These are phyloP conservation scores for Leptinotarsa lineolata DNA, from an alignment of 1,140 invertebrate genomes.

Conservation along the genomic window DNA sequence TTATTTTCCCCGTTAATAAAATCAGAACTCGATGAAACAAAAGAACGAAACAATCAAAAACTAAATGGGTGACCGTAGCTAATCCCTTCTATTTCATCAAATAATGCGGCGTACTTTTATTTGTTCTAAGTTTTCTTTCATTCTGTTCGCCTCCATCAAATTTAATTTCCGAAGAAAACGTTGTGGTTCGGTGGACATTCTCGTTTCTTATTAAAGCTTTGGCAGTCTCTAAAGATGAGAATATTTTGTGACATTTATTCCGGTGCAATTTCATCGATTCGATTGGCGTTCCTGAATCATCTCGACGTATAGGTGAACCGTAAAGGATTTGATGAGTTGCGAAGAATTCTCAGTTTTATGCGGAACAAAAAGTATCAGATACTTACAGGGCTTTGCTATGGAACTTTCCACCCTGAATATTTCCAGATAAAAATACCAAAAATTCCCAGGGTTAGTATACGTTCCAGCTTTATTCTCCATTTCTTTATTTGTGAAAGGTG, in stretches of 20 bases:
- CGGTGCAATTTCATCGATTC: neutral
- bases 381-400: too few species aligned
- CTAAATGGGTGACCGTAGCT: neutral
- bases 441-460: too few species aligned
- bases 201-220: neutral
- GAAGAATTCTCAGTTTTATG: too few species aligned
- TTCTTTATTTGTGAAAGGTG: too few species aligned
- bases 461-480: too few species aligned
- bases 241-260: conserved; percentile 1
- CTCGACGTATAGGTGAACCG: too few species aligned
- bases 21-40: neutral
- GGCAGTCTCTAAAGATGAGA: neutral
- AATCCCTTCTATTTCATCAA: neutral
- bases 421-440: too few species aligned
- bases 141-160: conserved; percentile 1
- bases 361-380: too few species aligned
- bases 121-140: conserved; percentile 3
- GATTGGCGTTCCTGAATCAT: neutral
- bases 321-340: too few species aligned
- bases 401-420: too few species aligned
- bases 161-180: neutral
- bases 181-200: conserved; percentile 5
- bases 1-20: neutral
- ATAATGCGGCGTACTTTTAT: neutral
- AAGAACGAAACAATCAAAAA: neutral